These are phyloP conservation scores for Epirrhoe alternata DNA, from an alignment of 2,888 invertebrate genomes.

Conservation along the genomic window DNA sequence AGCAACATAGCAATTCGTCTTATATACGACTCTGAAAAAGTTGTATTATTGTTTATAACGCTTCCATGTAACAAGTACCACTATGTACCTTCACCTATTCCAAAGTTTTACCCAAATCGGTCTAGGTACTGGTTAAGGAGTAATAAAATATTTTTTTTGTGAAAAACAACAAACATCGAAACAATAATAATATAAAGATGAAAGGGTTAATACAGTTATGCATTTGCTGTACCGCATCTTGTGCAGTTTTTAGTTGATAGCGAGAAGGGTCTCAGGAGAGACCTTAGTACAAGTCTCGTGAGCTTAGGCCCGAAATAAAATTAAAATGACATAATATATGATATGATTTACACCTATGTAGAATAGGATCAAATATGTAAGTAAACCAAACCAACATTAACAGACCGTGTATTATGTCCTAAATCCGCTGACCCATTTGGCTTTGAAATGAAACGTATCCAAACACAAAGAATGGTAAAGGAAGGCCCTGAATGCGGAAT, in stretches of 20 bases:
- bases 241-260: no score
- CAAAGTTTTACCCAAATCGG: no score
- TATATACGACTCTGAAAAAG: background rate
- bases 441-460: slow-evolving; percentile 74
- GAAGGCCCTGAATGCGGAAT: slow-evolving; percentile 68
- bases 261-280: background rate
- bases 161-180: no score
- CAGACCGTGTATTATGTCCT: slow-evolving; percentile 59
- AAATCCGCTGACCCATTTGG: slow-evolving; percentile 75
- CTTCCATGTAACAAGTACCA: no score
- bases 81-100: no score
- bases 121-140: no score
- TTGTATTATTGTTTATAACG: background rate
- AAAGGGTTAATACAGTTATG: no score
- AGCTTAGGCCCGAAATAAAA: background rate
- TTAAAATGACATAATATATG: background rate
- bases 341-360: background rate
- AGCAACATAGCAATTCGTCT: no score
- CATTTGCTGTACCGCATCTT: no score
- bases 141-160: no score
- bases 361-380: background rate
- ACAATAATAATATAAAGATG: no score
- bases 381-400: slow-evolving; percentile 30
- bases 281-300: no score
- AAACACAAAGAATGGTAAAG: slow-evolving; percentile 68